Conservation (phyloP, 2,888 invertebrate genomes). For the Bibio marci region DNA sequence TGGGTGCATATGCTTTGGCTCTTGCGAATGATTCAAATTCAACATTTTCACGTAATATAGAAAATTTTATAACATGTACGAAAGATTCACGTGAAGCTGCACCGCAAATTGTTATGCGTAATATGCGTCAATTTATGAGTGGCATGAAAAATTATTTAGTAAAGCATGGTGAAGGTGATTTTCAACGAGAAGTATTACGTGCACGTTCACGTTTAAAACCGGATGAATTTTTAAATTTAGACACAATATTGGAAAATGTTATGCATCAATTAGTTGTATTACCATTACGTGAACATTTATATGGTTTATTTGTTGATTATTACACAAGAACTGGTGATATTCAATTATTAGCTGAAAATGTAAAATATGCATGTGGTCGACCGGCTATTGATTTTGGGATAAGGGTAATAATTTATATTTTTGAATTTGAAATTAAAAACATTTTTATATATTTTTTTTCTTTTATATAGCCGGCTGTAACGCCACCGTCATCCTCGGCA, state of each 20-base stretch:
- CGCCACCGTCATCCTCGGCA: slow-evolving; percentile 56
- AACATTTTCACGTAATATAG: slow-evolving; percentile 81
- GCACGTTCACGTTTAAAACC: slow-evolving; percentile 48
- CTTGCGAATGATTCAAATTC: slow-evolving; percentile 71
- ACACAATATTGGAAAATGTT: slow-evolving; percentile 86
- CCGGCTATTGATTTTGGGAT: slow-evolving; percentile 26
- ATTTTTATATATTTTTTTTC: slow-evolving; percentile 3
- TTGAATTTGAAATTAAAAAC: slow-evolving; percentile 2
- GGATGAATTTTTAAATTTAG: slow-evolving; percentile 87
- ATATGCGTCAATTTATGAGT: slow-evolving; percentile 92
- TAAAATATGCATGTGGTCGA: slow-evolving; percentile 26
- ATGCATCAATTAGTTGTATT: slow-evolving; percentile 82
- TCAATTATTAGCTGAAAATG: slow-evolving; percentile 39
- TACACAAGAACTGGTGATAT: slow-evolving; percentile 62
- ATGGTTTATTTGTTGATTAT: slow-evolving; percentile 72
- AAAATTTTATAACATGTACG: slow-evolving; percentile 86
- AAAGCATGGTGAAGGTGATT: slow-evolving; percentile 85
- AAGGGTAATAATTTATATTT: too few relatives aligned
- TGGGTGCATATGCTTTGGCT: slow-evolving; percentile 62
- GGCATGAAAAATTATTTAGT: slow-evolving; percentile 97
- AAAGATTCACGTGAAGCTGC: slow-evolving; percentile 75
- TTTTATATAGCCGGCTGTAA: slow-evolving; percentile 42
- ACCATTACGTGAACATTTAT: slow-evolving; percentile 69
- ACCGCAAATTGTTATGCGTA: slow-evolving; percentile 76
- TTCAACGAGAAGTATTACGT: slow-evolving; percentile 73